Evolutionary conservation across 2,888 invertebrate species (phyloP), one percentile per base, ranked within the genome.

Genomic region (Ceraclea dissimilis): DNA sequence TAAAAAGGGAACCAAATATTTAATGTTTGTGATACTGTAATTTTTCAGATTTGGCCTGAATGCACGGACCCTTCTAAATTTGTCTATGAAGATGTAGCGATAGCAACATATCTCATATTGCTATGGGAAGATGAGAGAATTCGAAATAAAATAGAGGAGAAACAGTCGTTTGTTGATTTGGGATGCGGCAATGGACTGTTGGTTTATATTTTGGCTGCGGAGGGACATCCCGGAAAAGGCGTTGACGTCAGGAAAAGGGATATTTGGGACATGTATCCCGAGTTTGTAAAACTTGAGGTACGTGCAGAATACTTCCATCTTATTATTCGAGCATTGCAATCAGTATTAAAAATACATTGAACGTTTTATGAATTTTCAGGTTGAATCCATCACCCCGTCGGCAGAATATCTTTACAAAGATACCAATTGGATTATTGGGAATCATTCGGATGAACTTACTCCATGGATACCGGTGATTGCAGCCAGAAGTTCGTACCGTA

Each of bases 371-470:
- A n/a, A n/a, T n/a, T 56, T 57, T 61, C 57, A 87, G 86, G 83
- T 83, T 62, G 75, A 71, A 65, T 79, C 83, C 2, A 79, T 93
- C 54, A 79, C 80, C 57, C 90, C 90, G 49, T 85, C 85, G 10
- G 80, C 84, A 60, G 69, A 79, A 51, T 78, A 79, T 60, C 67
- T 81, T 46, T 91, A 88, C 66, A 82, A 86, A 8, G 80, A 85
- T n/a, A 80, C 79, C 22, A 89, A 93, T 67, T 96, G 96, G 95
- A 74, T 99, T 51, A 94, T 99, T 69, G 99, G 98, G 52, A 99
- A 99, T 73, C 99, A 99, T 76, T 95, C 96, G 13, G 99, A 99
- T 77, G 98, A 99, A 70, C 74, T 99, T n/a, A 97, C 98, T 8
- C 96, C 97, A 1, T 99, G 98, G 98, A 86, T 99, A 65, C 95